Evolutionary conservation across 2,113 vertebrate species (phyloP), one percentile per base, ranked within the genome.

Genomic region (Poeciliopsis occidentalis): DNA sequence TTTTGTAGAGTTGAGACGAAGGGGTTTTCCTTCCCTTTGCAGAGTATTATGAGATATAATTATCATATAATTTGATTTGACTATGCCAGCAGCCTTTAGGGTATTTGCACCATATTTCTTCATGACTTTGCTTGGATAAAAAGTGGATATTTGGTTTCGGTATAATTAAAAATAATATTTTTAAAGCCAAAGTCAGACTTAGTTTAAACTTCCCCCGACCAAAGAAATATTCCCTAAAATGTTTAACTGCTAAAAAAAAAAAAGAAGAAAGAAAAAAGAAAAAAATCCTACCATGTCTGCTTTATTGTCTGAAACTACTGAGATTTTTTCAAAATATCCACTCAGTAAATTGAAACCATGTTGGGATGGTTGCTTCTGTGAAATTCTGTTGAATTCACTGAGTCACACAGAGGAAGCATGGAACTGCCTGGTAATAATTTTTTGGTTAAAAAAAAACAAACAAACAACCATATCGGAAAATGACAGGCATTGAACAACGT

Each of bases 241-340:
- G 27, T 12, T 62, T 62, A 29, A 13, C 29, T 26, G 5, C 29
- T 67, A 57, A 12, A 47, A 12, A 4, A n/a, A n/a, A 7, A 3
- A n/a, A 4, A 47, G 22, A 15, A 27, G 27, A 27, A 27, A 27
- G 27, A 47, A 12, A 4, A n/a, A 7, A 3, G 19, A 10, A 61
- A 12, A 63, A 37, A 27, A 34, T 70, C 22, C 29, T 3, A 47
- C 26, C 10, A 11, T 47, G 44, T 47, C 3, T 19, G 6, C 4
- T 67, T 39, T 63, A 39, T 47, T 19, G 1, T 61, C 11, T 44
- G 37, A 73, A 76, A 17, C 70, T 81, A 32, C 30, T 34, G 6
- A 67, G 44, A 81, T 67, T 66, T 69, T 73, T 34, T 60, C 12
- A 29, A 12, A 74, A 26, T 4, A n/a, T 31, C 4, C 10, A 22